A percentile compares a stretch with the other conserved stretches of the same genome.
phyloP scores from a whole-genome alignment of 37 sponge, comb jelly and placozoan species.

The Mnemiopsis leidyi region DNA sequence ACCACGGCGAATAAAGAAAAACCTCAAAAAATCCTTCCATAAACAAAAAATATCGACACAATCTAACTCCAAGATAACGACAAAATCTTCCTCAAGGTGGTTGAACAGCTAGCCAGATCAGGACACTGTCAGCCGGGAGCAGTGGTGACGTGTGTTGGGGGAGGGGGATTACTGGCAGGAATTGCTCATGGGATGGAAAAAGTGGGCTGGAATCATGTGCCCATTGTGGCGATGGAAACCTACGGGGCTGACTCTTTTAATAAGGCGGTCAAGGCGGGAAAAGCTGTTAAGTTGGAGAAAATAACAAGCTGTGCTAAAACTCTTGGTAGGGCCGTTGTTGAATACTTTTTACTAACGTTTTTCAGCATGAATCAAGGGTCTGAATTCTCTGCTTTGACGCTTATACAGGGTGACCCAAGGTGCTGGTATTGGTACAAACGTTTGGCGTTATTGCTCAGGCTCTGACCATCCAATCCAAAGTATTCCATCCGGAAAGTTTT shows the following conservation, averaged over 20 bases:
- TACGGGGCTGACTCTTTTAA: conserved; percentile 81
- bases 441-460: too few species aligned
- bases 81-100: not conserved
- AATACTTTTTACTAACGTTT: not conserved
- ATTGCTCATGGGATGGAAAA: conserved; percentile 79
- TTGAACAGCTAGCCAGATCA: not conserved
- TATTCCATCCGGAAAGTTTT: too few species aligned
- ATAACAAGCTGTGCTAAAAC: conserved; percentile 51
- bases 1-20: not conserved
- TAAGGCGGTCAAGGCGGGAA: conserved; percentile 70
- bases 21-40: not conserved
- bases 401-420: too few species aligned
- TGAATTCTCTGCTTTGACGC: too few species aligned
- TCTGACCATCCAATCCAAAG: too few species aligned
- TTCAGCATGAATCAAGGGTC: too few species aligned
- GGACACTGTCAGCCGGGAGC: conserved; percentile 63
- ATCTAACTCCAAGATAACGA: not conserved
- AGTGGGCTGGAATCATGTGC: conserved; percentile 81
- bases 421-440: too few species aligned
- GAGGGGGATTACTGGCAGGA: conserved; percentile 87
- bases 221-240: conserved; percentile 94
- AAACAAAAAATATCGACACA: not conserved
- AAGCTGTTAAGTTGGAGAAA: conserved; percentile 70
- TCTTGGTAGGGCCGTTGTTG: not conserved
- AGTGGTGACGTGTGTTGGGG: conserved; percentile 82